Evolutionary conservation across 1,140 invertebrate species (phyloP), one percentile per base, ranked within the genome.

Genomic region (Oedothorax gibbosus): DNA sequence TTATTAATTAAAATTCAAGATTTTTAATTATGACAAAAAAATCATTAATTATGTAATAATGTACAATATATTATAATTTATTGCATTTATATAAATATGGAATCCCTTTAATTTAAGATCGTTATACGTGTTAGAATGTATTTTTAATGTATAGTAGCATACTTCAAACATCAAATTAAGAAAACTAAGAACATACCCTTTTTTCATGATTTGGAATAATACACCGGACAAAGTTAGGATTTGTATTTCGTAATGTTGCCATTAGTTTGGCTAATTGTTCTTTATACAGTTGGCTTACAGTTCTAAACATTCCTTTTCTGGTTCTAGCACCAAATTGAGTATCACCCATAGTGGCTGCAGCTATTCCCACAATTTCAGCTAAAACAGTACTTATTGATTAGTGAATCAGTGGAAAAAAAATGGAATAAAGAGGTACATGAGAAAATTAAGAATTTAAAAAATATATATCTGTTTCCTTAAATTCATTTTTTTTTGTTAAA

Each of bases 141-240:
- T 35, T 35, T 35, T 35, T 35, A 35, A 35, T 35, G 35, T 35
- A 35, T 35, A 35, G 35, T 35, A 35, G 35, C 35, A 35, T 2
- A 35, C 1, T 35, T 35, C 2, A 35, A 35, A 35, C 35, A 35
- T 35, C 35, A 1, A 35, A 35, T 1, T 35, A 62, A 15, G 57
- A 62, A 62, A 62, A 62, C 18, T 12, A 62, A 15, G 3, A 21
- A 20, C 65, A 21, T 85, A 85, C 86, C 89, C 96, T 95, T 92
- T 99, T 99, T 89, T 99, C 98, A 90, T 99, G 98, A 92, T 99
- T 99, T 11, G 99, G 99, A 90, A 99, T 99, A 89, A 99, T 99
- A 91, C 99, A 99, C 88, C 99, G 94, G n/a, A 99, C 98, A 91
- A 99, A 99, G 91, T 99, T 99, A 0, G 99, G 98, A 91, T 98